phyloP scores from a whole-genome alignment of 2,797 vertebrate genomes.

The Xerus rutilus region DNA sequence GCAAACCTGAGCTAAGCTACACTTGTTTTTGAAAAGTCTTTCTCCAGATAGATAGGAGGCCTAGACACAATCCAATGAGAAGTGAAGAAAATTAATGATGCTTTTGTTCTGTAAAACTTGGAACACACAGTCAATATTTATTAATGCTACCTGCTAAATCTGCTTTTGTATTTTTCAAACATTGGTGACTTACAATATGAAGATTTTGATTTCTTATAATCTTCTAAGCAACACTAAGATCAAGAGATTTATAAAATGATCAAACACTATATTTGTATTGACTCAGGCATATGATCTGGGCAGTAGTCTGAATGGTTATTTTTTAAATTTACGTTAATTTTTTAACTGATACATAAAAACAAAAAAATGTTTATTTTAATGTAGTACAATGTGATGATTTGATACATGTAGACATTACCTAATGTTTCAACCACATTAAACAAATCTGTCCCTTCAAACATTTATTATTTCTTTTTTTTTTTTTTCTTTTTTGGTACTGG shows the following conservation, averaged over 20 bases:
- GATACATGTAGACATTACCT: not conserved
- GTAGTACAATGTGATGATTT: not conserved
- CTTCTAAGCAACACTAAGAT: not conserved
- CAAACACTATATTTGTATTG: not conserved
- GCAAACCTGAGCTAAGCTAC: accelerated
- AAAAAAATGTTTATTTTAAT: not conserved
- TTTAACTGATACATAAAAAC: not conserved
- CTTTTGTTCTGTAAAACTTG: slow-evolving; percentile 11
- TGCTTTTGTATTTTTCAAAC: not conserved
- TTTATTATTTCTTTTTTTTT: not conserved
- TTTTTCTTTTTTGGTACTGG: too few relatives aligned
- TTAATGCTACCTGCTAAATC: not conserved
- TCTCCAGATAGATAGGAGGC: not conserved
- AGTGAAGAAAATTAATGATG: not conserved
- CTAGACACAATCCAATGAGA: not conserved
- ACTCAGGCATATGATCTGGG: not conserved
- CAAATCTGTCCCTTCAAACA: not conserved
- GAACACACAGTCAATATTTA: not conserved
- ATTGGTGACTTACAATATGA: not conserved
- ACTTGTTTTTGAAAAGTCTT: not conserved
- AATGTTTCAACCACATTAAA: not conserved
- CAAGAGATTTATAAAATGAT: not conserved
- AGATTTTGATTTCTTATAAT: not conserved
- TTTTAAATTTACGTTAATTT: not conserved
- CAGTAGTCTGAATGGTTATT: not conserved